Percentiles rank a stretch among this genome's conserved stretches.
Evolutionary conservation across 2,113 vertebrate species (phyloP).

Genomic region (Cariama cristata): DNA sequence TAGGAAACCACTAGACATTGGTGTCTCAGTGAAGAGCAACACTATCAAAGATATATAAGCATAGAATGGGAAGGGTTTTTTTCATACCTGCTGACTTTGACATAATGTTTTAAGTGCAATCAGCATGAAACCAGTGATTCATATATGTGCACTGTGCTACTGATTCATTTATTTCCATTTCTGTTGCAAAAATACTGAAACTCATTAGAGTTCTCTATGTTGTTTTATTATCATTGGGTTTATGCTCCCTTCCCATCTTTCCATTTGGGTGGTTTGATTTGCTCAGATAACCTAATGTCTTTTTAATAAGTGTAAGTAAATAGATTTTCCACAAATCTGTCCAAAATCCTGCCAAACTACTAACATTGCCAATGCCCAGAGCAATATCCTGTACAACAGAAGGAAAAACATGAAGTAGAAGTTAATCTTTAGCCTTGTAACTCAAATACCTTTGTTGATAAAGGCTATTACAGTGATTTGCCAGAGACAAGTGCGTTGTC

Average conservation of each 20-base stretch:
- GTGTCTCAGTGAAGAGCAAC: background rate
- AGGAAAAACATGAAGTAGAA: background rate
- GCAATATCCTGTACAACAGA: background rate
- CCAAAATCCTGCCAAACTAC: background rate
- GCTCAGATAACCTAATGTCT: background rate
- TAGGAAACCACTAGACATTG: background rate
- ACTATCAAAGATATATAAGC: background rate
- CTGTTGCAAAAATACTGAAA: background rate
- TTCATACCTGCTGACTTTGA: background rate
- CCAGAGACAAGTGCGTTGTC: background rate
- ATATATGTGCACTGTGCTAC: background rate
- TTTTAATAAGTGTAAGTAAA: background rate
- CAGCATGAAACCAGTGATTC: background rate
- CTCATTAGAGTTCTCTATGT: background rate
- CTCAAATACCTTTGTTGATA: background rate
- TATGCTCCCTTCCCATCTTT: background rate
- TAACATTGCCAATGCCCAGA: background rate
- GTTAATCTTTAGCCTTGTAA: background rate
- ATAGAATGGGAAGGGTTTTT: background rate
- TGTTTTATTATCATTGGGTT: background rate
- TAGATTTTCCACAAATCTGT: background rate
- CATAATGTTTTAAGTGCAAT: background rate
- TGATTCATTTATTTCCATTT: background rate
- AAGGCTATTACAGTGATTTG: background rate
- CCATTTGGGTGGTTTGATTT: background rate